Evolutionary conservation across 1,140 invertebrate genomes (phyloP).

Genomic region (Augochlora pura): DNA sequence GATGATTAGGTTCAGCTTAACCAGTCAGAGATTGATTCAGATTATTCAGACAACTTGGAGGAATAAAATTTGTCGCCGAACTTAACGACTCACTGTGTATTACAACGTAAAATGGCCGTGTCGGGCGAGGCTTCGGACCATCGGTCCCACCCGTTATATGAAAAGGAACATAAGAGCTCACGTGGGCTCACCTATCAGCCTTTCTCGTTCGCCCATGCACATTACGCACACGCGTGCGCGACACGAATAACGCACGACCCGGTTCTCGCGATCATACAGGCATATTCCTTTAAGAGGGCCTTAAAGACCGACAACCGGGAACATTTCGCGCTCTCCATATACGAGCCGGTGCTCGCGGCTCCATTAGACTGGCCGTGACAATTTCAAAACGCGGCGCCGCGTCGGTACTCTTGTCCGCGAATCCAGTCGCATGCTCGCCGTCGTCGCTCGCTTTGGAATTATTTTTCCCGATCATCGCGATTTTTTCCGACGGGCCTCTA

Average conservation of each 20-base stretch:
- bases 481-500: neutral
- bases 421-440: too few relatives aligned
- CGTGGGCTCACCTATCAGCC: conserved; percentile 59
- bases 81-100: too few relatives aligned
- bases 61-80: too few relatives aligned
- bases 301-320: conserved; percentile 50
- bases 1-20: too few relatives aligned
- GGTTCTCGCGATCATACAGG: conserved; percentile 42
- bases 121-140: neutral
- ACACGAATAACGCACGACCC: conserved; percentile 57
- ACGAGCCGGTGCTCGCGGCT: conserved; percentile 15
- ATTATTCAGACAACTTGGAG: too few relatives aligned
- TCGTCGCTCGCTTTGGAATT: neutral
- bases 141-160: conserved; percentile 55
- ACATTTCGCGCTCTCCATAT: conserved; percentile 41
- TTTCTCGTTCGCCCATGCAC: conserved; percentile 63
- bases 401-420: neutral
- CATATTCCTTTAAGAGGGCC: conserved; percentile 55
- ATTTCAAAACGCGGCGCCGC: neutral
- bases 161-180: conserved; percentile 45
- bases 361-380: conserved; percentile 14
- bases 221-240: conserved; percentile 56
- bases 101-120: neutral
- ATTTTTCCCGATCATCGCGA: neutral
- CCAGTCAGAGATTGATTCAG: too few relatives aligned